Base-by-base conservation (phyloP, 2,113 vertebrate genomes). In the Loxodonta africana region DNA sequence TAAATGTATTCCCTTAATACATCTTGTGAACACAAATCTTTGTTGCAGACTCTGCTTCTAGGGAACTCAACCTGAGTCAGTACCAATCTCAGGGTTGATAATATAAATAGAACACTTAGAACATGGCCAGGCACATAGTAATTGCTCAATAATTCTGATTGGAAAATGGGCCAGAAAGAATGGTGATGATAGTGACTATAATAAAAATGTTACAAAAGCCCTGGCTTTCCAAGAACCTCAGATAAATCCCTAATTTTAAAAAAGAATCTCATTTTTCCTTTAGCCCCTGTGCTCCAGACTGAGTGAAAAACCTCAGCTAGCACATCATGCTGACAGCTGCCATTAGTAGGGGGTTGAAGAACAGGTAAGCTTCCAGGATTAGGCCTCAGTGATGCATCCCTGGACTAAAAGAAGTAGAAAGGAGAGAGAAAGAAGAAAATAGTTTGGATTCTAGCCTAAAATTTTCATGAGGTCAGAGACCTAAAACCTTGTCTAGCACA, bases 121-220 rank as follows among this genome's bases (percentile, higher is more conserved):
- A 82, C 28, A 26, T 26, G 14, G 0, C 21, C 41, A 89, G 80
- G 51, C 14, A 83, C 46, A 63, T 65, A 83, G 25, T 53, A 73
- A 91, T 89, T 53, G 71, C 28, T 74, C 87, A 48, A 1, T 62
- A 87, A 83, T 30, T 71, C 76, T 60, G 30, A 84, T 28, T 6
- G 81, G 17, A 96, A 95, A 96, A 86, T 60, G 33, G 76, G 28
- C 62, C 96, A 74, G 44, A 86, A 84, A 94, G 44, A 78, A 93
- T 14, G 14, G 48, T 81, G 7, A 76, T 69, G 46, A 71, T 74
- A 33, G 23, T 60, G 26, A 90, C 28, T 3, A 3, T 41, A 62
- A 57, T 78, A 10, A 65, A 51, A 28, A 77, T 65, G 20, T 67
- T 71, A 84, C n/a, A 91, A 95, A 90, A 67, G 20, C 57, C 57